Evolutionary conservation across 2,113 vertebrate species (phyloP).

Genomic region (Axis porcinus): DNA sequence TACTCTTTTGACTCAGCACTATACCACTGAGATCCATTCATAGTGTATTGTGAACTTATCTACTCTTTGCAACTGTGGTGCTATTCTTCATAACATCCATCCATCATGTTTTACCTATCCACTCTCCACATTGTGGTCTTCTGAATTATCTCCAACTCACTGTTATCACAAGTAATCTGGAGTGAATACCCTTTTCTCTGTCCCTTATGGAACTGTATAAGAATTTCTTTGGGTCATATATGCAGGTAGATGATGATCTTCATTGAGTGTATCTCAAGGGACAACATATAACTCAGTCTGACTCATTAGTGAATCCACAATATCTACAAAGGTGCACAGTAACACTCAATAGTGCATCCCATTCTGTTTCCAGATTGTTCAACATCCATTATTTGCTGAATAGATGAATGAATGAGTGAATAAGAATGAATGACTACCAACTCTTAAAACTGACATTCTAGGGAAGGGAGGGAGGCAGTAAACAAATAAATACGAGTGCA

Average conservation of each 20-base stretch:
- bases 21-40: background rate
- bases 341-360: background rate
- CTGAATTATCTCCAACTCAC: background rate
- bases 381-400: background rate
- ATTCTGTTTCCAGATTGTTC: background rate
- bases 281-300: background rate
- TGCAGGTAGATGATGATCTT: background rate
- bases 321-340: background rate
- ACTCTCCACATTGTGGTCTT: background rate
- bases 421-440: background rate
- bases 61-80: background rate
- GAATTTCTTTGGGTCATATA: background rate
- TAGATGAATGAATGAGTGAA: background rate
- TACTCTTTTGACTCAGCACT: background rate
- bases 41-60: background rate
- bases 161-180: background rate
- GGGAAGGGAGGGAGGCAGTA: background rate
- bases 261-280: background rate
- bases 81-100: background rate
- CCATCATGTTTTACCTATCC: background rate
- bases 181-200: background rate
- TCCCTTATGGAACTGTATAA: background rate
- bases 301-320: background rate
- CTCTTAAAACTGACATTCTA: background rate
- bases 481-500: background rate